Base-by-base conservation (phyloP, 2,797 vertebrate species). In the Acrossocheilus fasciatus region DNA sequence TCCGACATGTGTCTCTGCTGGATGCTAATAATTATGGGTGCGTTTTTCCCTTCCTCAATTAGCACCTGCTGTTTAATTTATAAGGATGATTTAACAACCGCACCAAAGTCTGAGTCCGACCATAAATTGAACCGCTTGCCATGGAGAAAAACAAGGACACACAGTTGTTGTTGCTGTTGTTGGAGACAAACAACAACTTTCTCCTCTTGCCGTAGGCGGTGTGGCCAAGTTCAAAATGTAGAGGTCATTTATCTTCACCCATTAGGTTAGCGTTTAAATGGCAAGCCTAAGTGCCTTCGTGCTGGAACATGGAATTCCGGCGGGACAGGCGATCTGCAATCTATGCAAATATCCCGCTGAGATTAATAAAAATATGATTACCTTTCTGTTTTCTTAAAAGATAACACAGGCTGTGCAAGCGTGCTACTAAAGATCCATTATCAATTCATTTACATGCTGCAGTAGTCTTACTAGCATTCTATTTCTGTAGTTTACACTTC, bases 51-150 rank as follows among this genome's bases (percentile, higher is more conserved):
- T 93, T 90, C 92, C 91, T 92, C 92, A 95, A 94, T 95, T 95
- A 95, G 92, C 93, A 92, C 94, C 94, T 82, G 91, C 93, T 95
- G 94, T 93, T 93, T 93, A 92, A 93, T 94, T 94, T 92, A 95
- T 93, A 94, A 93, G 89, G 90, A 94, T 93, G 90, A 91, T 92
- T 91, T 91, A 93, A 93, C 91, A 93, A 91, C 92, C 18, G 59
- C 92, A 91, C 92, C 91, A 91, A 94, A 94, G 91, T 93, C 93
- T 92, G 92, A 91, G 89, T 87, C 90, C 83, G 87, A 90, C 89
- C 93, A 92, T 89, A 94, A 93, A 93, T 94, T 92, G 30, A 86
- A 92, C 85, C 34, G 43, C 20, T 73, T 77, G 23, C 23, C 73
- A 77, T 7, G 57, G 26, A 64, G 30, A 83, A 39, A 64, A 66